Evolutionary conservation across 2,888 invertebrate species (phyloP), one percentile per base, ranked within the genome.

Genomic region (Chymomyza caudatula): DNA sequence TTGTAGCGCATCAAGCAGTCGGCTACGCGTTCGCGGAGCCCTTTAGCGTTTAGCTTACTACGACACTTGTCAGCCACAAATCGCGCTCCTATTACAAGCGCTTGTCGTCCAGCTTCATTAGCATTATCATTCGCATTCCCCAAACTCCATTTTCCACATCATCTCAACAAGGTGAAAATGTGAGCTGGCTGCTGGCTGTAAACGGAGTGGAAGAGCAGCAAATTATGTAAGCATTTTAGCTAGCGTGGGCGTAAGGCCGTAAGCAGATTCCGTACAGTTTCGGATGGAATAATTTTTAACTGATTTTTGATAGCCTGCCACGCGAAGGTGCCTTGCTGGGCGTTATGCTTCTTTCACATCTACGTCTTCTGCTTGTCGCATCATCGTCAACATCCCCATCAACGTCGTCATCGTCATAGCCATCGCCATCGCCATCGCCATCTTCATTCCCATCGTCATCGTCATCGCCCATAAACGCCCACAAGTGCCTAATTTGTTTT

Each of bases 401-500:
- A 47, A 15, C 44, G 43, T 20, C 53, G 13, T 60, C 47, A 52
- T 51, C 61, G 19, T 54, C 54, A 51, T 47, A 4, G 47, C 8
- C 47, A 54, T 53, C 25, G 25, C 44, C 25, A 53, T 53, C 4
- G 53, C 51, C 51, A 19, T 51, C 22, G 23, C 19, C 19, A 20
- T 4, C 19, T 5, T 13, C 51, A n/a, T 5, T 5, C 25, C 52
- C 44, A 15, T 15, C 44, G 17, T n/a, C 44, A 44, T 17, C 44
- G 44, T n/a, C 47, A 47, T 17, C 47, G 47, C 51, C 51, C 55
- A 62, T 62, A 62, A 62, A 62, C 62, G 62, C 62, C 62, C 62
- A 43, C 62, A 62, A 62, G 62, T 62, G 62, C 62, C 62, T 62
- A 62, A 62, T 62, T 62, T 62, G 62, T 55, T 62, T 62, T 62